Evolutionary conservation across 2,888 invertebrate genomes (phyloP), one percentile per base, ranked within the genome.

Genomic region (Bugula neritina): DNA sequence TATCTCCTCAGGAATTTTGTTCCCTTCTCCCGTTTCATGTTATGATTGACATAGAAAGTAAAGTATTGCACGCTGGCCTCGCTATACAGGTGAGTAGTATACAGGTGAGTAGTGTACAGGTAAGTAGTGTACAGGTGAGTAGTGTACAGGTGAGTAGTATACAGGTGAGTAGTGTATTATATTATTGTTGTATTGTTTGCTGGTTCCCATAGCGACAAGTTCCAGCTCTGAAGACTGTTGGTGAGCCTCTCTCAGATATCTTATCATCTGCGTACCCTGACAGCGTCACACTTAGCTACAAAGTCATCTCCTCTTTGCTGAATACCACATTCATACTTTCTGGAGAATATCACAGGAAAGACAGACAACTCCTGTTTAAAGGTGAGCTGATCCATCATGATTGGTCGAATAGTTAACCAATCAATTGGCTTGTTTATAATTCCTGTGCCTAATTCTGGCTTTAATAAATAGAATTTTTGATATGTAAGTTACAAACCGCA

Each of bases 261-360:
- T 5, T 63, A n/a, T 31, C 27, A n/a, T 63, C 29, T 63, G 27
- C n/a, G 17, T 63, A 63, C 34, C 63, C 63, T 2, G 5, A 2
- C 3, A 27, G 31, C 31, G n/a, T 63, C 5, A 63, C 27, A 13
- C 63, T 63, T 31, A 63, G 25, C 27, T 63, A 63, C 27, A 10
- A 63, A 10, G 63, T 63, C 2, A 25, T 63, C 27, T 63, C 31
- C 27, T 25, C 27, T 31, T n/a, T 63, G 34, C 13, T 63, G 31
- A 63, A 63, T n/a, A 63, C 63, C 10, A 63, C 63, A 29, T 63
- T 63, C 31, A 63, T 63, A 31, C 5, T 63, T 13, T 63, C 17
- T 29, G 63, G 63, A 31, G 63, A 63, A n/a, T 63, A 63, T n/a
- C 63, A 63, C 27, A 25, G 63, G 29, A 63, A 63, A n/a, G 63